Conservation (phyloP, 2,113 vertebrate genomes). For the Apus apus region DNA sequence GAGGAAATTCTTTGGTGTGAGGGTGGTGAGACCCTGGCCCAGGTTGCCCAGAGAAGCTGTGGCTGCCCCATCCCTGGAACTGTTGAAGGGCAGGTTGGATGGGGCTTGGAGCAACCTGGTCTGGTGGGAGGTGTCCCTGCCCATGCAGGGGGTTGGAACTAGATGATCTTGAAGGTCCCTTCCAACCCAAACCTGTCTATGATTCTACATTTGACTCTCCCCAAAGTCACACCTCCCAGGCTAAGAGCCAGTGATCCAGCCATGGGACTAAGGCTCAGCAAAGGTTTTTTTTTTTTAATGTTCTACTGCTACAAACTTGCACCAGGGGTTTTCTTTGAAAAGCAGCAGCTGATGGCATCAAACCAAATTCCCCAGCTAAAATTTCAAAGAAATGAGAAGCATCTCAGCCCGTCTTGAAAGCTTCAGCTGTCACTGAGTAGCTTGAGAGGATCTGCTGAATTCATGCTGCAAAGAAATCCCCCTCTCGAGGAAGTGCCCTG, state of each 20-base stretch:
- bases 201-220: neutral
- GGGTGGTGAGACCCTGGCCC: too few relatives aligned
- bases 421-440: neutral
- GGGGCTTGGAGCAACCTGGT: too few relatives aligned
- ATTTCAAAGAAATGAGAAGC: conserved; percentile 45
- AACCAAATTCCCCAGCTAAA: neutral
- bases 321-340: neutral
- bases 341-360: conserved; percentile 2
- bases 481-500: neutral
- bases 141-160: too few relatives aligned
- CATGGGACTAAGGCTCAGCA: neutral
- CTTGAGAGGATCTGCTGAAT: neutral
- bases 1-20: too few relatives aligned
- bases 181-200: too few relatives aligned
- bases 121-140: too few relatives aligned
- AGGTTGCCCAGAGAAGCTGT: too few relatives aligned
- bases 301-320: neutral
- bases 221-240: neutral
- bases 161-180: too few relatives aligned
- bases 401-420: neutral
- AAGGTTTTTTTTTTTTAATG: neutral
- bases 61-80: too few relatives aligned
- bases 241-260: neutral
- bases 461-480: conserved; percentile 7
- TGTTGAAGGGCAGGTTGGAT: too few relatives aligned